A percentile compares a stretch with the other conserved stretches of the same genome.
Conservation (phyloP, 2,888 invertebrate genomes). For the Craniophora ligustri region DNA sequence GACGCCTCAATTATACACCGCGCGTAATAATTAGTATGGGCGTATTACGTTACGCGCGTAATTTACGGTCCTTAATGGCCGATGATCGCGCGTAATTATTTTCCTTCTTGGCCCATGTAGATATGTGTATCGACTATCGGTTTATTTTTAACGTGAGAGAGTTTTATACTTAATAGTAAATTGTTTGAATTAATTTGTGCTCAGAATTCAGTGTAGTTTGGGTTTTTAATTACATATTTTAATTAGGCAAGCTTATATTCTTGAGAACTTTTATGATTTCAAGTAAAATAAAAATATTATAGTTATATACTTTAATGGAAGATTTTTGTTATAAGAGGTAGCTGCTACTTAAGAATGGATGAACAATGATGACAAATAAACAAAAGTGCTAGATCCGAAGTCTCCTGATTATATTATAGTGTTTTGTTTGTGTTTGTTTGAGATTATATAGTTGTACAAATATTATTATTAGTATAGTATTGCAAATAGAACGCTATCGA, state of each 20-base stretch:
- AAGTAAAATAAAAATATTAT: no score
- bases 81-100: constrained; percentile 76
- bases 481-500: no score
- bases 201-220: constrained; percentile 19
- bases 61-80: constrained; percentile 74
- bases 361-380: no score
- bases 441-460: no score
- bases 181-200: constrained; percentile 37
- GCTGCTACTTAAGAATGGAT: no score
- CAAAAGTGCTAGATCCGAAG: no score
- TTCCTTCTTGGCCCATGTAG: constrained; percentile 59
- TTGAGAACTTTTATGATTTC: constrained; percentile 27
- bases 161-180: constrained; percentile 19
- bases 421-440: no score
- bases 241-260: constrained; percentile 46
- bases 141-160: constrained; percentile 55
- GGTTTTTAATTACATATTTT: constrained; percentile 44
- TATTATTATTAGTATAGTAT: no score
- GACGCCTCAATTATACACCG: constrained; percentile 61
- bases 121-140: constrained; percentile 56
- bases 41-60: constrained; percentile 71
- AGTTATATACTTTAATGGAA: no score
- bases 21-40: constrained; percentile 67
- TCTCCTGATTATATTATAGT: no score
- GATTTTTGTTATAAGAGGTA: no score